Evolutionary conservation across 1,140 invertebrate species (phyloP).

Genomic region (Meteorus sp.): DNA sequence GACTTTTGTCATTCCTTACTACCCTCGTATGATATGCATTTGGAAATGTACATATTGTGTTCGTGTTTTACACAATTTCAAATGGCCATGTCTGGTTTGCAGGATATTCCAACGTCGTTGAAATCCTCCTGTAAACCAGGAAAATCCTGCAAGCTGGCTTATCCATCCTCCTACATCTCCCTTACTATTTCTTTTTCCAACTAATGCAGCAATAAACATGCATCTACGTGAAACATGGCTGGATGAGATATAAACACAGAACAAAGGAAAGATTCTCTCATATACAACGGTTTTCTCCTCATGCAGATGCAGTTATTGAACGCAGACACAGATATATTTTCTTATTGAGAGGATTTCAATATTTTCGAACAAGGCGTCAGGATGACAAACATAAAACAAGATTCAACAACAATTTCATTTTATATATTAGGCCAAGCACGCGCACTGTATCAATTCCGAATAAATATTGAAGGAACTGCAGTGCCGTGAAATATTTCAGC

Average conservation of each 20-base stretch:
- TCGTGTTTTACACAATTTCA: neutral
- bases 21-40: neutral
- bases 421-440: too few relatives aligned
- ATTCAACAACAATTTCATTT: too few relatives aligned
- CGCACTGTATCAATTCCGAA: too few relatives aligned
- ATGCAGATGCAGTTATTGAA: too few relatives aligned
- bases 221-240: slow-evolving; percentile 39
- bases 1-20: neutral
- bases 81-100: slow-evolving; percentile 8
- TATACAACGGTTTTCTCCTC: too few relatives aligned
- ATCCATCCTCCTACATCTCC: too few relatives aligned
- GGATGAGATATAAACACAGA: neutral
- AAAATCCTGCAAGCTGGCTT: slow-evolving; percentile 36
- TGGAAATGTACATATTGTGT: neutral
- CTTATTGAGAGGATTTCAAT: too few relatives aligned
- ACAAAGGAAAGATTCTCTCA: neutral
- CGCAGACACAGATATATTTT: too few relatives aligned
- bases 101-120: slow-evolving; percentile 36
- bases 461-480: too few relatives aligned
- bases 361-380: too few relatives aligned
- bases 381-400: too few relatives aligned
- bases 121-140: slow-evolving; percentile 43
- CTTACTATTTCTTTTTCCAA: slow-evolving; percentile 15
- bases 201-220: slow-evolving; percentile 51
- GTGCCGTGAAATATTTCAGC: too few relatives aligned